Conservation (phyloP, 2,888 invertebrate genomes). For the Macroteleia sp. region DNA sequence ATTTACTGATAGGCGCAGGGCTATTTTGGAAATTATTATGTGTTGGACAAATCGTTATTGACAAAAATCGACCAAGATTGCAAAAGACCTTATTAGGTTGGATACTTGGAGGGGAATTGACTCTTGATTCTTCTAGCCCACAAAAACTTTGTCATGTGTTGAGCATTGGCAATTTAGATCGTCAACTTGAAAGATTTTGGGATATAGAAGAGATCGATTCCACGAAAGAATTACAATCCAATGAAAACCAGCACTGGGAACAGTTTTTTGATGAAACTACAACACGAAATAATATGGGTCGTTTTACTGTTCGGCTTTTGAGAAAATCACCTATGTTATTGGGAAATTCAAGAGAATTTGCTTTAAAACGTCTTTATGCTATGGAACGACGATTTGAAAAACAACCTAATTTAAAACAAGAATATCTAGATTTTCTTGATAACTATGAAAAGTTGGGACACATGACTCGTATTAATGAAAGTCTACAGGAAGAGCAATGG, state of each 20-base stretch:
- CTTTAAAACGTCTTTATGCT: neutral
- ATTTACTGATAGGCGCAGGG: constrained; percentile 45
- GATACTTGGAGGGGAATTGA: constrained; percentile 43
- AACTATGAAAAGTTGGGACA: constrained; percentile 9
- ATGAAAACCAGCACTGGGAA: neutral
- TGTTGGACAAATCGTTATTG: constrained; percentile 22
- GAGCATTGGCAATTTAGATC: neutral
- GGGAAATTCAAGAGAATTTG: neutral
- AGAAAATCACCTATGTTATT: neutral
- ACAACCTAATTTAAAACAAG: neutral
- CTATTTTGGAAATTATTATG: constrained; percentile 56
- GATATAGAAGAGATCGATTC: neutral
- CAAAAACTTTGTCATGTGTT: neutral
- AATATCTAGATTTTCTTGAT: neutral
- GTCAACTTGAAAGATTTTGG: neutral
- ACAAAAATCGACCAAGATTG: constrained; percentile 12
- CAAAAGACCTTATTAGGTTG: constrained; percentile 47
- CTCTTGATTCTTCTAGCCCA: neutral
- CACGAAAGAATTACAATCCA: neutral
- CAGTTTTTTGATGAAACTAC: neutral
- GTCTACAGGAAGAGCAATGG: neutral
- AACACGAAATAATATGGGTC: neutral
- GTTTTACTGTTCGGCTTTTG: neutral
- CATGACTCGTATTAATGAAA: constrained; percentile 3
- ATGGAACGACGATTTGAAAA: constrained; percentile 2